Evolutionary conservation across 2,888 invertebrate genomes (phyloP).

Genomic region (Polia nebulosa): DNA sequence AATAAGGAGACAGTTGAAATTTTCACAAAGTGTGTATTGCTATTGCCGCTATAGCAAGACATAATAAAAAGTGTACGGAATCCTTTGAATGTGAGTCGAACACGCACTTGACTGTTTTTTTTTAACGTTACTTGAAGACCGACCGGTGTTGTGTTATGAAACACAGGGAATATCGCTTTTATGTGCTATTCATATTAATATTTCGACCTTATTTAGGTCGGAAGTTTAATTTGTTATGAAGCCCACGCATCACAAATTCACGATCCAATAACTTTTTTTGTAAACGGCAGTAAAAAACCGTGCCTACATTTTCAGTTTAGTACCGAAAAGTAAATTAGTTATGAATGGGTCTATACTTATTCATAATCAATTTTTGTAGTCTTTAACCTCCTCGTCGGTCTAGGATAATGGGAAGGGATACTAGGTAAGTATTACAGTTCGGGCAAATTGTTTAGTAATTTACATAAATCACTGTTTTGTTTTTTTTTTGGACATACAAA

Average conservation of each 20-base stretch:
- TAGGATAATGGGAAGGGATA: no score
- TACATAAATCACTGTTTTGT: no score
- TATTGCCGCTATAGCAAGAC: no score
- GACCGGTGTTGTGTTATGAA: background rate
- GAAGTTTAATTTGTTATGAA: constrained; percentile 33
- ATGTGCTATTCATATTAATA: constrained; percentile 21
- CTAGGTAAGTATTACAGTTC: no score
- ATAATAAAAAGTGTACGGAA: no score
- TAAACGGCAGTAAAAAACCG: constrained; percentile 14
- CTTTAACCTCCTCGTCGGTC: background rate
- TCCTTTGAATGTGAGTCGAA: no score
- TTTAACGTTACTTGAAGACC: background rate
- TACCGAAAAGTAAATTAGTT: constrained; percentile 8
- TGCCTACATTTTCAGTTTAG: constrained; percentile 15
- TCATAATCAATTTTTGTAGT: constrained; percentile 16
- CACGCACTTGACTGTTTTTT: no score
- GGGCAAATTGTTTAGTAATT: no score
- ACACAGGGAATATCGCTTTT: background rate
- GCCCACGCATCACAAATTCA: constrained; percentile 43
- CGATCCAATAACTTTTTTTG: constrained; percentile 40
- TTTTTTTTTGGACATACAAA: no score
- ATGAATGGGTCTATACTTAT: constrained; percentile 17
- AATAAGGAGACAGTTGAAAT: no score
- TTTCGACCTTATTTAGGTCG: constrained; percentile 14
- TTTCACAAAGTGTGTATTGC: no score